Percentiles rank a stretch among this genome's conserved stretches.
These are phyloP conservation scores for Teleogryllus oceanicus DNA, from an alignment of 2,888 invertebrate genomes.

Conservation along the genomic window DNA sequence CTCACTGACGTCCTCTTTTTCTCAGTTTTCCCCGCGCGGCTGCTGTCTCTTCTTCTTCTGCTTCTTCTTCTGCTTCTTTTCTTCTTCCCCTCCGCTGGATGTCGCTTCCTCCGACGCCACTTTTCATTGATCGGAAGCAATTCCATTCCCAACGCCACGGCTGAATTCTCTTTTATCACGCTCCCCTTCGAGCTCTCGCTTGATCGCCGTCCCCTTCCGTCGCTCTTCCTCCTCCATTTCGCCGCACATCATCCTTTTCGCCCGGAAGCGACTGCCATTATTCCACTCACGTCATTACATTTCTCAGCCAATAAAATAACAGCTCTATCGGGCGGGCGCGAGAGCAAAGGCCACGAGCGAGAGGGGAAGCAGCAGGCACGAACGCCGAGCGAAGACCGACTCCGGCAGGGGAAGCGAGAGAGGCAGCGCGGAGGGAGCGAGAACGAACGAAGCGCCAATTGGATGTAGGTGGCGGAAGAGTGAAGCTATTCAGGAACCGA, in stretches of 20 bases:
- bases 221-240: not conserved
- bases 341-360: not conserved
- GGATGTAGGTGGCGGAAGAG: constrained; percentile 31
- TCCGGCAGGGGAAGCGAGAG: not conserved
- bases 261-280: not conserved
- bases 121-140: not conserved
- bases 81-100: too few species aligned
- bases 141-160: constrained; percentile 1
- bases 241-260: constrained; percentile 11
- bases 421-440: not conserved
- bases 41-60: too few species aligned
- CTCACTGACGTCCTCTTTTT: too few species aligned
- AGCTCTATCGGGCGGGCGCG: constrained; percentile 11
- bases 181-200: not conserved
- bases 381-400: not conserved
- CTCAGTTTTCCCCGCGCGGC: too few species aligned
- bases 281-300: constrained; percentile 22
- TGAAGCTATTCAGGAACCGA: constrained; percentile 32
- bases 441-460: constrained; percentile 26
- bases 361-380: not conserved
- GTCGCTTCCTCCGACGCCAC: too few species aligned
- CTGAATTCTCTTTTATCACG: not conserved
- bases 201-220: not conserved
- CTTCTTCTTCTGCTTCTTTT: too few species aligned
- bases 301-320: constrained; percentile 33